Evolutionary conservation across 1,140 invertebrate species (phyloP), one percentile per base, ranked within the genome.

Genomic region (Diploscapter pachys): DNA sequence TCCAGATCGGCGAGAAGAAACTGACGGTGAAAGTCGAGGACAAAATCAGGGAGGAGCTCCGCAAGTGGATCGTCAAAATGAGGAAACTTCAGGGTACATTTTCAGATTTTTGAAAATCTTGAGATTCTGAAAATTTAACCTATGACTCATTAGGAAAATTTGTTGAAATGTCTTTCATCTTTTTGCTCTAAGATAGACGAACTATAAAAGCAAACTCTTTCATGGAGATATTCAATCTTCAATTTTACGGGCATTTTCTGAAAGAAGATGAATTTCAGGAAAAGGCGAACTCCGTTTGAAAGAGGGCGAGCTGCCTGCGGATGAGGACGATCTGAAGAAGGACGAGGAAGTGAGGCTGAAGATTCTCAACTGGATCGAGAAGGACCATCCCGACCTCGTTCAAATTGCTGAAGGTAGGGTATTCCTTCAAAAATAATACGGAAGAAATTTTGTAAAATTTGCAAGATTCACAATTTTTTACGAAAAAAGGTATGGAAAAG

Each of bases 1-100:
- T 94, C 86, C 91, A 93, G 87, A 91, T 99, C 77, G 93, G 92
- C 62, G 94, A 93, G 57, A 97, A 96, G 86, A 92, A 92, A 84
- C 88, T 99, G 6, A 80, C 77, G 59, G 80, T 86, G 8, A 85
- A 86, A 75, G 84, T 85, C 13, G 4, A 9, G 31, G 48, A 65
- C 31, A 31, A 31, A 31, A 31, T 31, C 31, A 31, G 31, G 31
- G 31, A 31, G 31, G 31, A 31, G 1, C 31, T 31, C 31, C 31
- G 31, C 31, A 31, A 31, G 31, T 31, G 31, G 31, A 31, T 31
- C 31, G 31, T 31, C 31, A 31, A 31, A 31, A 31, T 31, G 31
- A 31, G 31, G 31, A 31, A 31, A 31, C 31, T 31, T 75, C 4
- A 50, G 4, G 6, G 55, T 51, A 55, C 9, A 5, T 51, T 56